phyloP scores from a whole-genome alignment of 2,797 vertebrate genomes.

The Eremophila alpestris region DNA sequence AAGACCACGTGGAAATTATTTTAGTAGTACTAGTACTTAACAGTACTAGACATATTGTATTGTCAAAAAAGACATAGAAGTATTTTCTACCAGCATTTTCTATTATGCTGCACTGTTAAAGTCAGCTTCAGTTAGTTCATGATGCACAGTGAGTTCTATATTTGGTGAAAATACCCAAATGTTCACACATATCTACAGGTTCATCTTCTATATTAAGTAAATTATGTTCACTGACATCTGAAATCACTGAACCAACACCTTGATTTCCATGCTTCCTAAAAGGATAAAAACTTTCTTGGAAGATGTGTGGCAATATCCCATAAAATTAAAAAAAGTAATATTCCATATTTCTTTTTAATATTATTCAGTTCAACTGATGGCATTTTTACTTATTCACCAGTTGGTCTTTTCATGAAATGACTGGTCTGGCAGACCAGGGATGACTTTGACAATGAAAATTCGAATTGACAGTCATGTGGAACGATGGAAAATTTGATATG shows the following conservation, averaged over 20 bases:
- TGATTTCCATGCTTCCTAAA: background rate
- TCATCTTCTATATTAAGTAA: background rate
- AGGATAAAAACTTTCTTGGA: background rate
- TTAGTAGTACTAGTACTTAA: background rate
- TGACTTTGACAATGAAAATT: background rate
- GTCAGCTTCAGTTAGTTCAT: background rate
- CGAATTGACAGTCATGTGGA: background rate
- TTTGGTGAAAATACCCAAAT: background rate
- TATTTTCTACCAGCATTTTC: background rate
- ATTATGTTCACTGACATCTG: background rate
- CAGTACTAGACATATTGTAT: background rate
- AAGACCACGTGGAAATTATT: background rate
- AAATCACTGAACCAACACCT: background rate
- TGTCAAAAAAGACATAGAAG: background rate
- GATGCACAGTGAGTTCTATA: background rate
- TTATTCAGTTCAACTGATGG: background rate
- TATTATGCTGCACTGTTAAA: background rate
- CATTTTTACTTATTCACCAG: background rate
- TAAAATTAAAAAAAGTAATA: background rate
- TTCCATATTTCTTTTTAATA: background rate
- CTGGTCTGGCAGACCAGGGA: background rate
- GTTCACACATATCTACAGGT: background rate
- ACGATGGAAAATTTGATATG: background rate
- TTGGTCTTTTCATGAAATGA: background rate
- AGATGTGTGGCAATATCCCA: background rate